Percentiles rank a stretch among this genome's conserved stretches.
Conservation (phyloP, 2,797 vertebrate genomes). For the Tachyglossus aculeatus region DNA sequence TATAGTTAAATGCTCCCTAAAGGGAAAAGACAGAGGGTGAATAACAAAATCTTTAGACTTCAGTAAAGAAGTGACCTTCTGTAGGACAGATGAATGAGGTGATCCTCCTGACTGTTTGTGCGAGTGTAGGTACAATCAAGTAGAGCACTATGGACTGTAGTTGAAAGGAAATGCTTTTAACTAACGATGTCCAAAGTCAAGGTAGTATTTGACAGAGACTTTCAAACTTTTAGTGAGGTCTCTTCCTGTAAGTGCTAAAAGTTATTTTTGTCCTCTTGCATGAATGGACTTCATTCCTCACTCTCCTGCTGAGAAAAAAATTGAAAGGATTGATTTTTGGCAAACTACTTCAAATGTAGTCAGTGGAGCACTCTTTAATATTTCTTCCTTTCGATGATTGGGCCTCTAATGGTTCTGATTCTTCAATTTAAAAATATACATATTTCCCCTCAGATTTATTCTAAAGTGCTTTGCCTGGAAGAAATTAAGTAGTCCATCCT, state of each 20-base stretch:
- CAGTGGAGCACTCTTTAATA: not conserved
- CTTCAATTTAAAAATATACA: too few species aligned
- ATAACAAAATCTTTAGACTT: not conserved
- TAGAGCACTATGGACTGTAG: not conserved
- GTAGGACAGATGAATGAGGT: not conserved
- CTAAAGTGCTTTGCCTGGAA: not conserved
- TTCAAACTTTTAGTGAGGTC: not conserved
- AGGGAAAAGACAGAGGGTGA: not conserved
- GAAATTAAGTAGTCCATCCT: not conserved
- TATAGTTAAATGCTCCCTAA: not conserved
- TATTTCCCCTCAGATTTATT: not conserved
- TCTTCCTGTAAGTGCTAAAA: not conserved
- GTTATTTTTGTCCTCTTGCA: not conserved
- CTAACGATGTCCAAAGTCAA: not conserved
- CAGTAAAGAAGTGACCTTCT: not conserved
- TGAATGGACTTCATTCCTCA: not conserved
- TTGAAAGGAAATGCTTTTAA: constrained; percentile 2
- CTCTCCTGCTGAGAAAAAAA: not conserved
- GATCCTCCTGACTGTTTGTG: not conserved
- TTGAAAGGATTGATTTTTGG: not conserved
- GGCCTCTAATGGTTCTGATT: too few species aligned
- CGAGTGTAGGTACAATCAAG: not conserved
- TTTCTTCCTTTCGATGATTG: not conserved
- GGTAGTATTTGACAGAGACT: not conserved
- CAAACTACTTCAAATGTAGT: not conserved